Percentiles rank a stretch among this genome's conserved stretches.
Conservation (phyloP, 2,888 invertebrate species). For the Helobdella robusta region DNA sequence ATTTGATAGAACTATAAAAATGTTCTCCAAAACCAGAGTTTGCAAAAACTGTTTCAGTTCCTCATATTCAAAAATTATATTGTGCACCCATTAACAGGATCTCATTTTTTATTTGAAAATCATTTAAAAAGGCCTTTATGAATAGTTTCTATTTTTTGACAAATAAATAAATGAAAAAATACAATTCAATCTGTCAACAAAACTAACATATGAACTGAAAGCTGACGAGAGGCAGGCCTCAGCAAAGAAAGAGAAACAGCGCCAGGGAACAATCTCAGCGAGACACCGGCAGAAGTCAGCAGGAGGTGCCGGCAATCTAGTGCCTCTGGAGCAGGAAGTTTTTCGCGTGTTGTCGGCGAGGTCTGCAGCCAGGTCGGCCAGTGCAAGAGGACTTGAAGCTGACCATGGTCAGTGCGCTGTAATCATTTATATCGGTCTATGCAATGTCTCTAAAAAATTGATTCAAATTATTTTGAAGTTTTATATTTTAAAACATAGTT, state of each 20-base stretch:
- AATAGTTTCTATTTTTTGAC: background rate
- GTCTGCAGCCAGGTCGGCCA: background rate
- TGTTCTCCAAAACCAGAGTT: no score
- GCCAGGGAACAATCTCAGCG: conserved; percentile 2
- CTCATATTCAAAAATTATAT: no score
- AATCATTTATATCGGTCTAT: no score
- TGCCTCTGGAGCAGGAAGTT: conserved; percentile 10
- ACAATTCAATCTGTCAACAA: background rate
- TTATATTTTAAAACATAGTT: background rate
- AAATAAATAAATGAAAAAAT: background rate
- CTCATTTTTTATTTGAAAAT: no score
- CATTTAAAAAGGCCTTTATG: no score
- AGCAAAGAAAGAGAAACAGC: conserved; percentile 6
- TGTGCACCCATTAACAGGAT: no score
- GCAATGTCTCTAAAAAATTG: no score
- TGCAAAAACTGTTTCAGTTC: no score
- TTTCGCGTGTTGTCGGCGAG: conserved; percentile 8
- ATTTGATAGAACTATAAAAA: no score
- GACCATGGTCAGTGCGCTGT: background rate
- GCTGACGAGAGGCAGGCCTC: conserved; percentile 2
- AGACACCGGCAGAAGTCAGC: conserved; percentile 7
- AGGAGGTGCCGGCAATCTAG: background rate
- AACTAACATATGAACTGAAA: no score
- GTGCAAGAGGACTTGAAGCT: background rate
- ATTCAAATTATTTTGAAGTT: background rate